Evolutionary conservation across 2,888 invertebrate species (phyloP), one percentile per base, ranked within the genome.

Genomic region (Clunio marinus): DNA sequence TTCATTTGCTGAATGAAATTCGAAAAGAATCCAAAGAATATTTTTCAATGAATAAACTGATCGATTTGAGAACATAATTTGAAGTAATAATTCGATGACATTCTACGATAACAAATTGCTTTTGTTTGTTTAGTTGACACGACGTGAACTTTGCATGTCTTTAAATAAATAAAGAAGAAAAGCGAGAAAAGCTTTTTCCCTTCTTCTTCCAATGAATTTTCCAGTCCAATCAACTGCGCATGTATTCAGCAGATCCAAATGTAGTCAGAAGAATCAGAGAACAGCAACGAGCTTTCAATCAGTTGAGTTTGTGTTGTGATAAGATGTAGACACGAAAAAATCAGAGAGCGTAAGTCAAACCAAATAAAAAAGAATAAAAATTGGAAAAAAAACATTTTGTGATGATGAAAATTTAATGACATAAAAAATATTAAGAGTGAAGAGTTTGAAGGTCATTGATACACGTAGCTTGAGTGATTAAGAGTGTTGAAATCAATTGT

Each of bases 201-300:
- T 55, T 28, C 24, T 25, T n/a, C 45, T 7, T 1, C 15, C 59
- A 15, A 1, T 27, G 4, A 22, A 22, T 32, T 35, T 59, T 66
- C 66, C 66, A 66, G 1, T 65, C 4, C 8, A 13, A n/a, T 27
- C 13, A 13, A n/a, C 4, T 55, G 55, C 66, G 66, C 66, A 66
- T 66, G 66, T 66, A 51, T 66, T 66, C 66, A 66, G 66, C 66
- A 17, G 4, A 66, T 7, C 20, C 45, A 15, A 7, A 4, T 66
- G 66, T 32, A 66, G 66, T 55, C n/a, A n/a, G n/a, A n/a, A 55
- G n/a, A 66, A 25, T 25, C 17, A 15, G 24, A 25, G 17, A 45
- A 17, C 20, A 25, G 17, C 35, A 46, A n/a, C 51, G 55, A 13
- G 35, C 22, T 66, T 66, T 27, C 15, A 15, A 63, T 63, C 55